These are phyloP conservation scores for Neoscelio sp. DNA, from an alignment of 2,888 invertebrate genomes.

Conservation along the genomic window DNA sequence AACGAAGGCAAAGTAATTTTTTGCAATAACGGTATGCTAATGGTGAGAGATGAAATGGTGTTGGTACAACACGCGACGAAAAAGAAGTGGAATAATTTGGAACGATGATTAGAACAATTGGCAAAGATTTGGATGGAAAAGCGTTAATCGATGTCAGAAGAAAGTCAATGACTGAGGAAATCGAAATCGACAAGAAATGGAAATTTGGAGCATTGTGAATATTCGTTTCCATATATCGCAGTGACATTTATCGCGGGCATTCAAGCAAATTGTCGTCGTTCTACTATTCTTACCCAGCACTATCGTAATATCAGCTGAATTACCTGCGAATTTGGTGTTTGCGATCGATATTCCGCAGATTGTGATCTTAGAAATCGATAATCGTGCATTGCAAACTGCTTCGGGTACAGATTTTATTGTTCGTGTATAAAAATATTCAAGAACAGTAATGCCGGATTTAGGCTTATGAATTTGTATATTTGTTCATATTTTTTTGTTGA, in stretches of 20 bases:
- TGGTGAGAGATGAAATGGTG: background rate
- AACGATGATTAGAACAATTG: conserved; percentile 7
- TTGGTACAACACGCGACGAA: background rate
- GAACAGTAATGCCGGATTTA: too few species aligned
- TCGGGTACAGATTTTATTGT: too few species aligned
- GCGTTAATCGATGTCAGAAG: conserved; percentile 31
- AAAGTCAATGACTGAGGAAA: conserved; percentile 45
- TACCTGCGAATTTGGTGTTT: conserved; percentile 53
- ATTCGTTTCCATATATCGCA: conserved; percentile 60
- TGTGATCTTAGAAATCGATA: conserved; percentile 43
- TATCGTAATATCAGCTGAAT: conserved; percentile 53
- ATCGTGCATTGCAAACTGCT: background rate
- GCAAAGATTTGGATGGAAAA: conserved; percentile 23
- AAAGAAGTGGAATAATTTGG: background rate
- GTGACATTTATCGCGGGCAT: conserved; percentile 60
- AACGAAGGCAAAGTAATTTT: background rate
- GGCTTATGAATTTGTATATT: too few species aligned
- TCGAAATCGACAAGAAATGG: conserved; percentile 54
- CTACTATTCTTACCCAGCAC: conserved; percentile 33
- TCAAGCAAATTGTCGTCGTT: conserved; percentile 63
- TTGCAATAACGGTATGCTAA: background rate
- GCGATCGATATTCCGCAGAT: conserved; percentile 48
- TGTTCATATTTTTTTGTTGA: too few species aligned
- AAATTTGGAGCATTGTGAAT: conserved; percentile 55
- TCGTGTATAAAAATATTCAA: too few species aligned